Evolutionary conservation across 2,113 vertebrate species (phyloP).

Genomic region (Aphyosemion australe): DNA sequence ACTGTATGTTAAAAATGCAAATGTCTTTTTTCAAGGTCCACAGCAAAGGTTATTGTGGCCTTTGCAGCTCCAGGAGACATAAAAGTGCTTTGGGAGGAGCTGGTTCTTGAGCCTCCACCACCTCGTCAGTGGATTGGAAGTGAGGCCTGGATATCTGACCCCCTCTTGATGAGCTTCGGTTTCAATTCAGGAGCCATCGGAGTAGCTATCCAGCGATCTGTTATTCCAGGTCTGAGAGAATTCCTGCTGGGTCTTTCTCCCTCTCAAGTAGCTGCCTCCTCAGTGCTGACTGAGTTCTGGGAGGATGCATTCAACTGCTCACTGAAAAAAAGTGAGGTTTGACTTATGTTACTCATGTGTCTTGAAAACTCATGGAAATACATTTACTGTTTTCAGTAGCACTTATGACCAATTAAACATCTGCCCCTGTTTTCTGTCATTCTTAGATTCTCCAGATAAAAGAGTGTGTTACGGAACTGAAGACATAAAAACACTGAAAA

Average conservation of each 20-base stretch:
- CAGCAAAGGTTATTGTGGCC: conserved; percentile 71
- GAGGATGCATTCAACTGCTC: conserved; percentile 69
- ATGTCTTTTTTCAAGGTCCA: conserved; percentile 43
- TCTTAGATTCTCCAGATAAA: background rate
- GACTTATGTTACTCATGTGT: no score
- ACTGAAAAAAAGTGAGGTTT: conserved; percentile 10
- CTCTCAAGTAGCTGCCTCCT: conserved; percentile 37
- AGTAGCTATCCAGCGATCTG: conserved; percentile 58
- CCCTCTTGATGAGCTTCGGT: conserved; percentile 45
- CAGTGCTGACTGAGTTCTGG: conserved; percentile 65
- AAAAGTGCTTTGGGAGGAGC: conserved; percentile 61
- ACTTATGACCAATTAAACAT: no score
- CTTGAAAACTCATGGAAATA: no score
- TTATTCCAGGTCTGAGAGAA: conserved; percentile 73
- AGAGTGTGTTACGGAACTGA: conserved; percentile 65
- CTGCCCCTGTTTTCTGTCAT: no score
- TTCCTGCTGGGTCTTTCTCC: conserved; percentile 66
- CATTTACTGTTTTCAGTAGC: no score
- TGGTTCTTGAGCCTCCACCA: conserved; percentile 46
- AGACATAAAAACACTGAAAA: conserved; percentile 53
- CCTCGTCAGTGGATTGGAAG: conserved; percentile 76
- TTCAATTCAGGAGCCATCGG: conserved; percentile 63
- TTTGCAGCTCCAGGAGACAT: conserved; percentile 65
- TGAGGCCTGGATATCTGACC: conserved; percentile 70
- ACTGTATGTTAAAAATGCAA: no score